Evolutionary conservation across 2,797 vertebrate genomes (phyloP), one percentile per base, ranked within the genome.

Genomic region (Phrynocephalus vlangalii): DNA sequence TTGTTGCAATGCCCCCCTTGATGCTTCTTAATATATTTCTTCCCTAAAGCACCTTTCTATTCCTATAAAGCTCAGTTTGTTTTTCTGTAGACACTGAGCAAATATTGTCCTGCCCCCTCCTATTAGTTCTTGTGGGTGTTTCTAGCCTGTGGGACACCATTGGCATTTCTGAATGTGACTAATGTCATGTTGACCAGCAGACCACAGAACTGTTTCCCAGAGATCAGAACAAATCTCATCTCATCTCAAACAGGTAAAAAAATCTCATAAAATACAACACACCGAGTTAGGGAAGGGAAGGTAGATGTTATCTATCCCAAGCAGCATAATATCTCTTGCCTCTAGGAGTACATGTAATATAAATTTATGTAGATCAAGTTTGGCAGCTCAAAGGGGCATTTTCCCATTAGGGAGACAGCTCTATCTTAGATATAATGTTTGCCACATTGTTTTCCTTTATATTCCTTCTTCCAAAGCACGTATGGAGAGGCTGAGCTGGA

Each of bases 101-200:
- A 79, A 67, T 75, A 84, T 79, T 88, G 76, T 72, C 28, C 9
- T 66, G 38, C 38, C n/a, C n/a, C 52, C 76, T 73, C 77, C 82
- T 88, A 56, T 88, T 84, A 88, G 82, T 56, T 84, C 75, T 88
- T 52, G 16, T 28, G 44, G 87, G 87, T 22, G 87, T 79, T 68
- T 33, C 82, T 38, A 33, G n/a, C 70, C 52, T 81, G 72, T 60
- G 63, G 24, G 33, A 79, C 52, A 16, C 71, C 33, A 44, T 80
- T 48, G 52, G 52, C 66, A 30, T 63, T 84, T 73, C 73, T 63
- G 7, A 73, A 18, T 24, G 63, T 79, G 79, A 52, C 50, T 68
- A 30, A 72, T 52, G 22, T 79, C 18, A 16, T 72, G 78, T 52
- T 86, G 85, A 81, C 52, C 63, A 52, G 50, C 30, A n/a, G 60